A percentile compares a stretch with the other conserved stretches of the same genome.
These are phyloP conservation scores for Elgaria multicarinata DNA, from an alignment of 2,113 vertebrate genomes.

Conservation along the genomic window DNA sequence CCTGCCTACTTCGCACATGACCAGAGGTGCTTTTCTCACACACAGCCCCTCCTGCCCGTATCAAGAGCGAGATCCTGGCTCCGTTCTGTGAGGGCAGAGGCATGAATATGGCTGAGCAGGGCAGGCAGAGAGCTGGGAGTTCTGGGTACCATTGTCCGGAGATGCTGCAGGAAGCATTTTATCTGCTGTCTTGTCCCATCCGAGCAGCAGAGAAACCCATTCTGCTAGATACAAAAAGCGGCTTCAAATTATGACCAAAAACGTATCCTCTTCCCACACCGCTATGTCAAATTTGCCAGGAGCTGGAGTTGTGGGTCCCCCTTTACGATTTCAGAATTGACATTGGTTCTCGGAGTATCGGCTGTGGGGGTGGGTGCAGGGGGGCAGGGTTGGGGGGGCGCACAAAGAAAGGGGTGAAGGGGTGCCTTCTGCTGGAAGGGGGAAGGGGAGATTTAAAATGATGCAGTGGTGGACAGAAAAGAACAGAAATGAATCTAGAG, in stretches of 20 bases:
- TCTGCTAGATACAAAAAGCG: background rate
- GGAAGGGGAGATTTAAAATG: background rate
- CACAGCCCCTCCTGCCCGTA: background rate
- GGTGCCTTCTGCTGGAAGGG: background rate
- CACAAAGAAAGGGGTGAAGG: background rate
- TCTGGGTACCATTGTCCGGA: background rate
- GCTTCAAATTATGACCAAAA: background rate
- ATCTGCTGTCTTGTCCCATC: background rate
- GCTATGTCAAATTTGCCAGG: background rate
- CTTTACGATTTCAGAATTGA: background rate
- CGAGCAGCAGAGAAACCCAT: background rate
- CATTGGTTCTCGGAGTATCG: background rate
- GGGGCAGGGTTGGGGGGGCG: background rate
- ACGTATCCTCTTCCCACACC: background rate
- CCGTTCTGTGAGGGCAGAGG: background rate
- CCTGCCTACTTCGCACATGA: background rate
- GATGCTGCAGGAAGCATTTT: background rate
- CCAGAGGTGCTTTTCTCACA: background rate
- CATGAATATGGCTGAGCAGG: accelerated
- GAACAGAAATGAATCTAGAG: constrained; percentile 20
- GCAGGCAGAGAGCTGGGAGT: background rate
- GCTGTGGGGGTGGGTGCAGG: background rate
- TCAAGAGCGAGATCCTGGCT: background rate
- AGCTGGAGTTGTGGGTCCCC: background rate
- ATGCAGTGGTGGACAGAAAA: background rate